Base-by-base conservation (phyloP, 2,888 invertebrate genomes). In the Limnephilus marmoratus region DNA sequence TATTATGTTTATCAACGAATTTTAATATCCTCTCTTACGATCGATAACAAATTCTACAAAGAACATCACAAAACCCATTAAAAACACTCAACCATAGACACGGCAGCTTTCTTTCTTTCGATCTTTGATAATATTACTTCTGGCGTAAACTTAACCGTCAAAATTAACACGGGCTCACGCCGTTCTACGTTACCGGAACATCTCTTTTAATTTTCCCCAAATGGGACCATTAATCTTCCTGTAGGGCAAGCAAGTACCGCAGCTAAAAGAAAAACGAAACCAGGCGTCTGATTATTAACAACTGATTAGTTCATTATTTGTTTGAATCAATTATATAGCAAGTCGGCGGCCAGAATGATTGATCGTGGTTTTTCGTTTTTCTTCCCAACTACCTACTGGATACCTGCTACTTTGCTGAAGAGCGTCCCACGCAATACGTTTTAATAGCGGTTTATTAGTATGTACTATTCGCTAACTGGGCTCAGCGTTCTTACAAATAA, bases 271-370 rank as follows among this genome's bases (percentile, higher is more conserved):
- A n/a, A 13, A 83, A 29, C 34, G 24, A 83, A 82, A 34, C 18
- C 37, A 18, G 83, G 31, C 83, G 37, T 34, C 83, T 37, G 83
- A 83, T 83, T 31, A 68, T 31, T 37, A 34, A 83, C 83, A 83
- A 34, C 83, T 83, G 83, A 83, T 83, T 83, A 83, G 83, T 83
- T 83, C 31, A 83, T 83, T 29, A 83, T 83, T 29, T 83, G 83
- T 83, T 83, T 37, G 37, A 18, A 37, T 83, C 83, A 83, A 83
- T 83, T 83, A 83, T 34, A 31, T 82, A 82, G 31, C 13, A 18
- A 34, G 83, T 34, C 37, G 83, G 29, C 83, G 37, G 83, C 37
- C 37, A 4, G 37, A 31, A 15, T 83, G 34, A 83, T 83, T 83
- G 24, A 83, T 83, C 12, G 31, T 34, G 12, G 31, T 83, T 83